Conservation (phyloP, 1,140 invertebrate species). For the Drosophila fuyamai region DNA sequence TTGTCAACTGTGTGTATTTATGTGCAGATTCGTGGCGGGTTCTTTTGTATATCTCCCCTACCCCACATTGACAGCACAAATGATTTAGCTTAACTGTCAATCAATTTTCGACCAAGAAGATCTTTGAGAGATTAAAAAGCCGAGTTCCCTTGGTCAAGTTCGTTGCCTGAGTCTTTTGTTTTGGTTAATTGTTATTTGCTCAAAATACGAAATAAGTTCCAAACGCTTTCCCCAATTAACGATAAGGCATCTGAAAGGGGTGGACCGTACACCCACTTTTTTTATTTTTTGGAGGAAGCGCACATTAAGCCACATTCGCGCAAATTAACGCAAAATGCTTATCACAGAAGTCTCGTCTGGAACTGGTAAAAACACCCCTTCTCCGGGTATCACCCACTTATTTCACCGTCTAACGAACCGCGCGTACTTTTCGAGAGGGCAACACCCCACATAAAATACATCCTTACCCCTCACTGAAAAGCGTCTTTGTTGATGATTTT, state of each 20-base stretch:
- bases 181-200: slow-evolving; percentile 69
- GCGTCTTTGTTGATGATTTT: slow-evolving; percentile 73
- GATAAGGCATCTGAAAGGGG: slow-evolving; percentile 61
- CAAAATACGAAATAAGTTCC: slow-evolving; percentile 24
- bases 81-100: slow-evolving; percentile 77
- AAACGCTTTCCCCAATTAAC: slow-evolving; percentile 72
- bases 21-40: slow-evolving; percentile 53
- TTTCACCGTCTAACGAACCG: slow-evolving; percentile 60
- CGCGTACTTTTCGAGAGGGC: slow-evolving; percentile 60
- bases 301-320: slow-evolving; percentile 79
- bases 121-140: slow-evolving; percentile 8
- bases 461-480: slow-evolving; percentile 32
- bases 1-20: slow-evolving; percentile 70
- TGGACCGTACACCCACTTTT: slow-evolving; percentile 5
- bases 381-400: slow-evolving; percentile 12
- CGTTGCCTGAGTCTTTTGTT: slow-evolving; percentile 53
- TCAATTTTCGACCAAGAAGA: slow-evolving; percentile 51
- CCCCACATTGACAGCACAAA: slow-evolving; percentile 60
- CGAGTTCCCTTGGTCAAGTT: slow-evolving; percentile 32
- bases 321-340: slow-evolving; percentile 79
- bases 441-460: slow-evolving; percentile 31
- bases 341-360: slow-evolving; percentile 49
- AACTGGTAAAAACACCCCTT: slow-evolving; percentile 16
- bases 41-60: slow-evolving; percentile 49
- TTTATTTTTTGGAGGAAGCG: slow-evolving; percentile 38